Conservation (phyloP, 92 coral and sea anemone species). For the Phymanthus crucifer region DNA sequence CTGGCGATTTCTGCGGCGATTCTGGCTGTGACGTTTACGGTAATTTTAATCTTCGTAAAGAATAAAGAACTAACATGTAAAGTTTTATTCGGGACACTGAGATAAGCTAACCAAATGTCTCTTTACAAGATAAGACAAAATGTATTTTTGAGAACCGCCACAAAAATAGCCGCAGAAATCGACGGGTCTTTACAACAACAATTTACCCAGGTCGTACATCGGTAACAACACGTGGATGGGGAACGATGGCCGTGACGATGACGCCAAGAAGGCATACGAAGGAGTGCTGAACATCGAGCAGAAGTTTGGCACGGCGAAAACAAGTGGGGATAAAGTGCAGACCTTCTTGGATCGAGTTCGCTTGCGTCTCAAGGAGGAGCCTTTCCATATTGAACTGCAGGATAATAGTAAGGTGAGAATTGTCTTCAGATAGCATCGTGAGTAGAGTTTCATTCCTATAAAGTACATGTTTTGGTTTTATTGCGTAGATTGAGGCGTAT, state of each 20-base stretch:
- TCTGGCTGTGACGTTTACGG: too few relatives aligned
- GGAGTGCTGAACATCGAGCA: conserved; percentile 82
- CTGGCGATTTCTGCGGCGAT: too few relatives aligned
- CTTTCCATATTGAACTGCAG: conserved; percentile 60
- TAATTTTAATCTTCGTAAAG: too few relatives aligned
- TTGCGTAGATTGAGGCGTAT: conserved; percentile 69
- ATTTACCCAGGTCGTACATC: conserved; percentile 73
- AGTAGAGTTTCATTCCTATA: too few relatives aligned
- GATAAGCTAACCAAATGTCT: too few relatives aligned
- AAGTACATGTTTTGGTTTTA: neutral
- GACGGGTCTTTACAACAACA: too few relatives aligned
- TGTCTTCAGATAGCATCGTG: neutral
- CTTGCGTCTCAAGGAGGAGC: conserved; percentile 56
- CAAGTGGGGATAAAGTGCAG: conserved; percentile 60
- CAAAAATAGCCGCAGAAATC: too few relatives aligned
- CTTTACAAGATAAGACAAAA: too few relatives aligned
- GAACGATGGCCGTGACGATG: conserved; percentile 62
- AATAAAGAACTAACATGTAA: too few relatives aligned
- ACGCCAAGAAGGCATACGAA: conserved; percentile 74
- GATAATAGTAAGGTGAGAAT: conserved; percentile 65
- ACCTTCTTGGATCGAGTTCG: conserved; percentile 69
- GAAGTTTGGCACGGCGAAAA: conserved; percentile 76
- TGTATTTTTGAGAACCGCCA: too few relatives aligned
- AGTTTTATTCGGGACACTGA: too few relatives aligned
- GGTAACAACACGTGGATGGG: conserved; percentile 87